Evolutionary conservation across 2,113 vertebrate genomes (phyloP), one percentile per base, ranked within the genome.

Genomic region (Limanda limanda): DNA sequence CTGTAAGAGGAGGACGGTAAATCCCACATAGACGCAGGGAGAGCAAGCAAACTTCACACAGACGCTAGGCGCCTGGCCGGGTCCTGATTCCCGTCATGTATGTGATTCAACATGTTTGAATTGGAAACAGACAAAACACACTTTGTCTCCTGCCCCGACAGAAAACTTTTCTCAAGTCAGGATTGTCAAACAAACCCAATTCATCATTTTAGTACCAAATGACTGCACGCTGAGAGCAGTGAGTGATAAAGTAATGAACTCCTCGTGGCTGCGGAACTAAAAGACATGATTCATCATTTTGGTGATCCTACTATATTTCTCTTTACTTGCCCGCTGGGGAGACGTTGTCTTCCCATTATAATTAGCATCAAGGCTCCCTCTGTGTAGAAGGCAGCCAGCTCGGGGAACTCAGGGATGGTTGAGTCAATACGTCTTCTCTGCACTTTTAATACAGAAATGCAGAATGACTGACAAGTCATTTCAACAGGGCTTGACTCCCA

Each of bases 261-360:
- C 70, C 71, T 81, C 80, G 81, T 74, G 84, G 89, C 88, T 82
- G 76, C 31, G 31, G 74, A 89, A 89, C 69, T 86, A 81, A 88
- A 90, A 91, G 80, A 88, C 86, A 89, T 78, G 83, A 91, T 88
- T 92, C 88, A 92, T 89, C 86, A 86, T 88, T 89, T 90, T 77
- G 69, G 81, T 80, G 74, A 86, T 88, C 79, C 81, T 81, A 56
- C 78, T 88, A 80, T 87, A 85, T 80, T 91, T 90, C 71, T 89
- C 75, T 87, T 84, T 80, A 81, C 81, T 80, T 78, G 74, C 81
- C 83, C 76, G 25, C 87, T 78, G 78, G 84, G 82, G 85, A 89
- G 84, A 90, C 76, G 89, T 89, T 88, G 88, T 91, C 89, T 93
- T 93, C 85, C 87, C 80, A 89, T 90, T 91, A 90, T 88, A 93